These are phyloP conservation scores for Phoeniculus purpureus DNA, from an alignment of 2,797 vertebrate species.

Conservation along the genomic window DNA sequence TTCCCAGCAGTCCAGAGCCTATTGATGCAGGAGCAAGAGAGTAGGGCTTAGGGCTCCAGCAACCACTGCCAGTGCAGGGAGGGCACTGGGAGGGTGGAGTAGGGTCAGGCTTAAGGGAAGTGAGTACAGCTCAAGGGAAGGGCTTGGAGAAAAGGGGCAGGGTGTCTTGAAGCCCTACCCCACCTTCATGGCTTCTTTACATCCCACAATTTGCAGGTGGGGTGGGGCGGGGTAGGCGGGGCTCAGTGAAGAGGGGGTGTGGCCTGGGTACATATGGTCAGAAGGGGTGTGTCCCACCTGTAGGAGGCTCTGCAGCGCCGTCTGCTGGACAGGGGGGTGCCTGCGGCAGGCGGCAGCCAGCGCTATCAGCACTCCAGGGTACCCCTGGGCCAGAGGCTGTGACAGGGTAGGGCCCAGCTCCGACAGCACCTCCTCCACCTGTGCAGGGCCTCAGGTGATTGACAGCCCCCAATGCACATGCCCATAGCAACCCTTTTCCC, in stretches of 20 bases:
- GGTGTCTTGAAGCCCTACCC: no score
- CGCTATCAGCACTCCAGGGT: background rate
- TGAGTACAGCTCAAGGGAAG: no score
- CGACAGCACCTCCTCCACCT: background rate
- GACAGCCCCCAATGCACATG: background rate
- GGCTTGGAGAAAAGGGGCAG: no score
- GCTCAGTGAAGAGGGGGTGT: no score
- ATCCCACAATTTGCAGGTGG: no score
- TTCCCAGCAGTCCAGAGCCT: background rate
- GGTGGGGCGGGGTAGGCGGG: background rate
- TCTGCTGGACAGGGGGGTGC: background rate
- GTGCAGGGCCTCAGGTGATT: no score
- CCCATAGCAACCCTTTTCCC: background rate
- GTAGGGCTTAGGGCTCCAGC: no score
- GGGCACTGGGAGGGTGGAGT: no score
- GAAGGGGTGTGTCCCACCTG: background rate
- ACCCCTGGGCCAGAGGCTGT: background rate
- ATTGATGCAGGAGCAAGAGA: fast-evolving
- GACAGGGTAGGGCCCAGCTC: background rate
- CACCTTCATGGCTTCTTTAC: no score
- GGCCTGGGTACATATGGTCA: no score
- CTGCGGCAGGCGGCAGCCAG: background rate
- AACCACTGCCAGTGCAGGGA: no score
- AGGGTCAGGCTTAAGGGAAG: no score
- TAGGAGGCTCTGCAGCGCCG: background rate